A percentile compares a stretch with the other conserved stretches of the same genome.
Conservation (phyloP, 2,113 vertebrate species). For the Laticauda laticaudata region DNA sequence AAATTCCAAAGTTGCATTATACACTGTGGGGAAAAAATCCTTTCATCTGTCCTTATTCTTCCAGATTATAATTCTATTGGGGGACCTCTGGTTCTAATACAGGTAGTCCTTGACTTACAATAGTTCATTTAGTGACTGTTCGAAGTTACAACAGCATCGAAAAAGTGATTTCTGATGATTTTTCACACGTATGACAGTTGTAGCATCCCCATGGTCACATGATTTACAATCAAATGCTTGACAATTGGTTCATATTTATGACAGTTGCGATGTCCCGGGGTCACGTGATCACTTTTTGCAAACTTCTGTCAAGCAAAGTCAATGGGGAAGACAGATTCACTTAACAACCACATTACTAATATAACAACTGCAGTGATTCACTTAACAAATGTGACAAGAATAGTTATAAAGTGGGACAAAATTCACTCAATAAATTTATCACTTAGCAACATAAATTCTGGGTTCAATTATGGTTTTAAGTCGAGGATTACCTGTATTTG, state of each 20-base stretch:
- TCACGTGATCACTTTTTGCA: not conserved
- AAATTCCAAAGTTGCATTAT: not conserved
- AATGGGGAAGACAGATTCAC: not conserved
- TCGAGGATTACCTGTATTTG: not conserved
- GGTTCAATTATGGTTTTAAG: not conserved
- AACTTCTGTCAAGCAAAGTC: not conserved
- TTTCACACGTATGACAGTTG: not conserved
- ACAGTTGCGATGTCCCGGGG: rapidly evolving
- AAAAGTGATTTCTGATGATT: not conserved
- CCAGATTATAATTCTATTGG: not conserved
- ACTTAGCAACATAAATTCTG: not conserved
- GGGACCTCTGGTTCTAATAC: not conserved
- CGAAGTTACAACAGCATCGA: not conserved
- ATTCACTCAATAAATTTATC: not conserved
- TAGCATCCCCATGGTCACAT: not conserved
- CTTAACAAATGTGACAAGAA: not conserved
- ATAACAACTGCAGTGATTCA: not conserved
- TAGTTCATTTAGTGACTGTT: not conserved
- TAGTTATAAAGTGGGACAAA: not conserved
- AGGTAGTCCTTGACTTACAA: not conserved
- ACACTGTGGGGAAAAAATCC: not conserved
- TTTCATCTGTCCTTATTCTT: not conserved
- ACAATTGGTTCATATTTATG: not conserved
- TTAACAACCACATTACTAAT: not conserved
- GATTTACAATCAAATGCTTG: not conserved